phyloP scores from a whole-genome alignment of 2,113 vertebrate genomes.

The Alosa alosa region DNA sequence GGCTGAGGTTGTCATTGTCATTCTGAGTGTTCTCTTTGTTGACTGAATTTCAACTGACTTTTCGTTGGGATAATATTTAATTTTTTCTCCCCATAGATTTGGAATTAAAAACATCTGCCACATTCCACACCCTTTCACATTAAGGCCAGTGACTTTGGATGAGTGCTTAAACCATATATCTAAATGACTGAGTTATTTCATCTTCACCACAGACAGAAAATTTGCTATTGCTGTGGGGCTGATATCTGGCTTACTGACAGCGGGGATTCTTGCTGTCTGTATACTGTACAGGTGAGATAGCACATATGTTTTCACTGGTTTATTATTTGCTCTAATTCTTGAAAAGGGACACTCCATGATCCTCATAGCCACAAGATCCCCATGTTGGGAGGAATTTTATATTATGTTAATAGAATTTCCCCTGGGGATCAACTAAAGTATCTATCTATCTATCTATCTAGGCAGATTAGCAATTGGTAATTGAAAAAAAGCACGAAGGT shows the following conservation, averaged over 20 bases:
- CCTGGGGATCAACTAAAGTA: no score
- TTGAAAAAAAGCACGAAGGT: neutral
- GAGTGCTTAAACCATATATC: neutral
- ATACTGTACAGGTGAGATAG: conserved; percentile 43
- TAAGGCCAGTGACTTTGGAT: neutral
- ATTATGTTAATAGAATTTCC: neutral
- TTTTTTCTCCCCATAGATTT: neutral
- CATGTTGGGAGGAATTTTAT: no score
- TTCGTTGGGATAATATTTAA: neutral
- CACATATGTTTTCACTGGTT: neutral
- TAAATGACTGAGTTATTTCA: neutral
- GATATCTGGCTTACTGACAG: conserved; percentile 40
- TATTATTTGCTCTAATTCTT: neutral
- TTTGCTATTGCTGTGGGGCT: conserved; percentile 38
- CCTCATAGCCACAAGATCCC: no score
- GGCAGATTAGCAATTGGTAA: neutral
- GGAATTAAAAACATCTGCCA: neutral
- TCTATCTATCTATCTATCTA: no score
- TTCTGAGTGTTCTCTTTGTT: neutral
- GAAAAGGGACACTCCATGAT: neutral
- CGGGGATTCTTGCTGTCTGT: conserved; percentile 27
- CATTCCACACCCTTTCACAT: neutral
- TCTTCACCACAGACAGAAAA: conserved; percentile 33
- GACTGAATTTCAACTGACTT: conserved; percentile 1
- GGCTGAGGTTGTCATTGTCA: neutral